A percentile compares a stretch with the other conserved stretches of the same genome.
Evolutionary conservation across 1,140 invertebrate genomes (phyloP).

Genomic region (Hycleus phaleratus): DNA sequence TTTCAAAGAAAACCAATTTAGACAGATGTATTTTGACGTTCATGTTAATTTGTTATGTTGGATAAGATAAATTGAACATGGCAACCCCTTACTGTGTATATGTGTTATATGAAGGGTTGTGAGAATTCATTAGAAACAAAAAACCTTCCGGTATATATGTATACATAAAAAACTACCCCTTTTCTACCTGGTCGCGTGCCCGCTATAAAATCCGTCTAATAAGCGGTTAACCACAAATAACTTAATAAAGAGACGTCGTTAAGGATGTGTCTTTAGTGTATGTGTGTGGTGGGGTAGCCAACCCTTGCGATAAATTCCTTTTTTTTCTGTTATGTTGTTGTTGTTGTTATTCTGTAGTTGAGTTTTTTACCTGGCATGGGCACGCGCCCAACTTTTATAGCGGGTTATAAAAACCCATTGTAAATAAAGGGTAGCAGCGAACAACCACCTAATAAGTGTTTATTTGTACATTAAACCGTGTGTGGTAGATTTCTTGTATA

Average conservation of each 20-base stretch:
- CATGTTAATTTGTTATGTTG: too few relatives aligned
- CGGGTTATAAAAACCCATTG: conserved; percentile 21
- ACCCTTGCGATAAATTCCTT: conserved; percentile 25
- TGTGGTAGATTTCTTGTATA: neutral
- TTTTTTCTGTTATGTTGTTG: conserved; percentile 7
- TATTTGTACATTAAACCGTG: conserved; percentile 5
- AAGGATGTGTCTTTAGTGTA: conserved; percentile 17
- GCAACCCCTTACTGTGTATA: too few relatives aligned
- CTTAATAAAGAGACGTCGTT: conserved; percentile 29
- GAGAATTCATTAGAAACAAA: neutral
- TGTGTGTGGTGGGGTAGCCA: conserved; percentile 21
- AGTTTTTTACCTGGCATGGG: conserved; percentile 30
- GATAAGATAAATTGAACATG: too few relatives aligned
- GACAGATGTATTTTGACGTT: too few relatives aligned
- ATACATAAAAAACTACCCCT: conserved; percentile 20
- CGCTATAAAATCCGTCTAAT: conserved; percentile 33
- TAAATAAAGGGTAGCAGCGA: conserved; percentile 25
- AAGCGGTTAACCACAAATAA: conserved; percentile 38
- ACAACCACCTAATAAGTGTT: conserved; percentile 13
- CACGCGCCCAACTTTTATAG: conserved; percentile 24
- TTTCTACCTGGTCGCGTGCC: conserved; percentile 35
- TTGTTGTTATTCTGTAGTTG: too few relatives aligned
- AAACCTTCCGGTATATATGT: conserved; percentile 9
- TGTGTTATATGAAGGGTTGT: too few relatives aligned
- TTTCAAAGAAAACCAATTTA: too few relatives aligned